Conservation (phyloP, 2,113 vertebrate genomes). For the Corvus hawaiiensis region DNA sequence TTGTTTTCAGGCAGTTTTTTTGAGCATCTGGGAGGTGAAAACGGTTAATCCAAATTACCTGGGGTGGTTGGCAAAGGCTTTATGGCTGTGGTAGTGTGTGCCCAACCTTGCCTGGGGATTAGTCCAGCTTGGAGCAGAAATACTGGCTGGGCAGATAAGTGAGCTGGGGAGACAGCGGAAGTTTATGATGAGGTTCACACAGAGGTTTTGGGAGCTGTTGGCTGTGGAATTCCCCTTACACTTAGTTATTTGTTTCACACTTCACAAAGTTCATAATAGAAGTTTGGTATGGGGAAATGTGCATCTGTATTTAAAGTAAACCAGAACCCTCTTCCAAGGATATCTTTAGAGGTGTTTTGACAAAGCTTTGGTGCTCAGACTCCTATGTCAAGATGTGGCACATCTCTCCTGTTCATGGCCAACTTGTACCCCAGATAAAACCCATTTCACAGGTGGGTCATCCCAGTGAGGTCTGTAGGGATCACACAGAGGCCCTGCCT, state of each 20-base stretch:
- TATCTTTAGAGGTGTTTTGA: not conserved
- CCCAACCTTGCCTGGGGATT: not conserved
- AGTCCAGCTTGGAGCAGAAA: not conserved
- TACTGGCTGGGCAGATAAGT: not conserved
- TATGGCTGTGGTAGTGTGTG: not conserved
- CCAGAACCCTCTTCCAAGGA: not conserved
- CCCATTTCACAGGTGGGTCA: not conserved
- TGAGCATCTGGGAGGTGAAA: not conserved
- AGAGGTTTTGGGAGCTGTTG: not conserved
- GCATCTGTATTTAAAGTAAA: not conserved
- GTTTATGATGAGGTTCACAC: not conserved
- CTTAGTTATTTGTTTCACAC: not conserved
- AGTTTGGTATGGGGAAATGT: not conserved
- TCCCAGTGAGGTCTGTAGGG: fast-evolving
- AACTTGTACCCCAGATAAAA: not conserved
- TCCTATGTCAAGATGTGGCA: fast-evolving
- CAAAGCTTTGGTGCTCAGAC: not conserved
- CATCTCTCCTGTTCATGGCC: not conserved
- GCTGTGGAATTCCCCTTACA: not conserved
- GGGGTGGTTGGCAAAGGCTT: not conserved
- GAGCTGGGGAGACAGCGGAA: fast-evolving
- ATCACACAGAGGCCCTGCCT: not conserved
- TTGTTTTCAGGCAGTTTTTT: not conserved
- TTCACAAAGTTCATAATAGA: fast-evolving
- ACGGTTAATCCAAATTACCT: not conserved